These are phyloP conservation scores for Peromyscus californicus DNA, from an alignment of 2,113 vertebrate species.

Conservation along the genomic window DNA sequence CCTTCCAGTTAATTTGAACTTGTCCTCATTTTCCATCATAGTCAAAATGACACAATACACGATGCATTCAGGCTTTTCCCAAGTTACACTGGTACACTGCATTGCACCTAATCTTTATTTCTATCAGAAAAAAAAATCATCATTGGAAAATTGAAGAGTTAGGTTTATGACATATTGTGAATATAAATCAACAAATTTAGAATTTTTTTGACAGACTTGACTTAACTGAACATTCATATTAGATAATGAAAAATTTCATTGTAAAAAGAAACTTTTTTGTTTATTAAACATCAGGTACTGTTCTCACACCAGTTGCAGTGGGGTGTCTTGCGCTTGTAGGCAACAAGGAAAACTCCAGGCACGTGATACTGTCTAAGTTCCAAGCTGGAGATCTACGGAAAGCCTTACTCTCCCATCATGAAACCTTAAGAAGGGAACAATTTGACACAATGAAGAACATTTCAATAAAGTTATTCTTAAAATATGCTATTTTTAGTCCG, in stretches of 20 bases:
- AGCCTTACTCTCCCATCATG: neutral
- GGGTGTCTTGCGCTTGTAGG: rapidly evolving
- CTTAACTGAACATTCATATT: constrained; percentile 38
- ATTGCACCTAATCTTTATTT: constrained; percentile 11
- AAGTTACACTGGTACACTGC: neutral
- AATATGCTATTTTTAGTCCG: neutral
- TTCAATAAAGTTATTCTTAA: neutral
- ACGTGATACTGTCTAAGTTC: neutral
- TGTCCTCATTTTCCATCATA: neutral
- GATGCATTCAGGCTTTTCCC: neutral
- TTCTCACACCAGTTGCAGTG: neutral
- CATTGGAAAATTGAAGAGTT: constrained; percentile 30
- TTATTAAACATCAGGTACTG: neutral
- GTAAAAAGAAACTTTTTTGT: neutral
- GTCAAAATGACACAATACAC: neutral
- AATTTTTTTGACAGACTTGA: constrained; percentile 56
- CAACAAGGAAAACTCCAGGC: neutral
- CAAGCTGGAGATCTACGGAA: neutral
- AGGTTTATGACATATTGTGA: constrained; percentile 33
- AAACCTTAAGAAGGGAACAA: constrained; percentile 24
- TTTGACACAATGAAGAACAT: neutral
- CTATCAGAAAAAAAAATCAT: constrained; percentile 22
- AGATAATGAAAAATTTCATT: constrained; percentile 36
- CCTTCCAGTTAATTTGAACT: neutral
- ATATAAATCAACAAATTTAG: constrained; percentile 57